phyloP scores from a whole-genome alignment of 2,888 invertebrate species.

The Agonum fuliginosum region DNA sequence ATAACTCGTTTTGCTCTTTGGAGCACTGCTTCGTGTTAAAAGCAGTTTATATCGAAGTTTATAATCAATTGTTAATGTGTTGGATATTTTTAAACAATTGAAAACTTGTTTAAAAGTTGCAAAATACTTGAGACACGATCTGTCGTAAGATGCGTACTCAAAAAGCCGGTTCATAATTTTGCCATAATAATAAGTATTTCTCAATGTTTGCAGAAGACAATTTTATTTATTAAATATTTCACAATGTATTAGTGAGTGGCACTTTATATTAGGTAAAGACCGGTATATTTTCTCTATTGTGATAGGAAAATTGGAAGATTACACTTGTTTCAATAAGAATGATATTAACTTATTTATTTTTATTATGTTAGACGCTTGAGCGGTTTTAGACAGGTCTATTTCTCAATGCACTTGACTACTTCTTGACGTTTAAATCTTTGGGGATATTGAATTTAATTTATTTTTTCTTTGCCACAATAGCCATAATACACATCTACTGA shows the following conservation, averaged over 20 bases:
- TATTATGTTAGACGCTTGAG: neutral
- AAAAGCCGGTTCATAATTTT: neutral
- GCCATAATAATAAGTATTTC: neutral
- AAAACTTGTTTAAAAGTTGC: neutral
- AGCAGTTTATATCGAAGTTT: neutral
- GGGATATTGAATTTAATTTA: neutral
- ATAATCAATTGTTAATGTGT: neutral
- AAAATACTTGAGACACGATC: neutral
- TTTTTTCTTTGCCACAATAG: too few relatives aligned
- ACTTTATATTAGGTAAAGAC: neutral
- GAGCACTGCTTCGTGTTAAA: neutral
- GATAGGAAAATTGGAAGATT: neutral
- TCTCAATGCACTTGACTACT: neutral
- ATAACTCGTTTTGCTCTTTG: slow-evolving; percentile 1
- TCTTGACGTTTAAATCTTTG: neutral
- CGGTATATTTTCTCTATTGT: neutral
- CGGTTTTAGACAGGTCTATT: neutral
- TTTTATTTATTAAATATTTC: neutral
- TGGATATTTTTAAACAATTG: neutral
- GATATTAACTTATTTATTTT: neutral
- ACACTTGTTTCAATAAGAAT: neutral
- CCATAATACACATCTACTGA: too few relatives aligned
- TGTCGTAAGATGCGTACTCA: neutral
- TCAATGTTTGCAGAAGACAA: neutral
- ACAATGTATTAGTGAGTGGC: neutral